Percentiles rank a stretch among this genome's conserved stretches.
Evolutionary conservation across 2,888 invertebrate species (phyloP).

Genomic region (Tridacna gigas): DNA sequence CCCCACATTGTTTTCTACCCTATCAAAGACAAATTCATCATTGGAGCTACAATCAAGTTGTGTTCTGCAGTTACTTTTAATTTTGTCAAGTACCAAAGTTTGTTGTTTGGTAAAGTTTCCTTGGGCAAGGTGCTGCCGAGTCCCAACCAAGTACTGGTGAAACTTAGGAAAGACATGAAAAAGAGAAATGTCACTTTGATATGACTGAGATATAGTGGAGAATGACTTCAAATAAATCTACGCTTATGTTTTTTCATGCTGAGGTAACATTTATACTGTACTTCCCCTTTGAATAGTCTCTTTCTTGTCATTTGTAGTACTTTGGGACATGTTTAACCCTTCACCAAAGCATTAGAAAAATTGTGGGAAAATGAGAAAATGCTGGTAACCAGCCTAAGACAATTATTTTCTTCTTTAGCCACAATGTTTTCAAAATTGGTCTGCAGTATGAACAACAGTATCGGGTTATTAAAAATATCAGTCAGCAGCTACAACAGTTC

Average conservation of each 20-base stretch:
- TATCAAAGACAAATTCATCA: background rate
- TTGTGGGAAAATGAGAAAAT: background rate
- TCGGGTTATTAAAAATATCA: background rate
- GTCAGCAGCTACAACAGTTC: background rate
- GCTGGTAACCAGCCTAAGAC: background rate
- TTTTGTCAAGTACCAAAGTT: background rate
- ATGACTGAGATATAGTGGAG: background rate
- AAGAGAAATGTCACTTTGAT: background rate
- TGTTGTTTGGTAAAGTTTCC: background rate
- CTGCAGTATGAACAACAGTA: too few relatives aligned
- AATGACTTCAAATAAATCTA: background rate
- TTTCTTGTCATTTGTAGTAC: background rate
- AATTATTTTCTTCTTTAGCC: background rate
- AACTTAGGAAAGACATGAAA: background rate
- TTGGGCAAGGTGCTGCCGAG: too few relatives aligned
- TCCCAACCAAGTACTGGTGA: background rate
- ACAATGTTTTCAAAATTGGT: background rate
- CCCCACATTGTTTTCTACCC: background rate
- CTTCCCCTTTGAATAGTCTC: background rate
- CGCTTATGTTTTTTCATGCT: background rate
- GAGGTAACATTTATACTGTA: background rate
- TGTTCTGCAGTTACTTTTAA: background rate
- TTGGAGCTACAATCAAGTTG: background rate
- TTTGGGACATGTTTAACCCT: background rate
- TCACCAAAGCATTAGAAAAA: background rate